Evolutionary conservation across 2,113 vertebrate genomes (phyloP).

Genomic region (Notothenia coriiceps): DNA sequence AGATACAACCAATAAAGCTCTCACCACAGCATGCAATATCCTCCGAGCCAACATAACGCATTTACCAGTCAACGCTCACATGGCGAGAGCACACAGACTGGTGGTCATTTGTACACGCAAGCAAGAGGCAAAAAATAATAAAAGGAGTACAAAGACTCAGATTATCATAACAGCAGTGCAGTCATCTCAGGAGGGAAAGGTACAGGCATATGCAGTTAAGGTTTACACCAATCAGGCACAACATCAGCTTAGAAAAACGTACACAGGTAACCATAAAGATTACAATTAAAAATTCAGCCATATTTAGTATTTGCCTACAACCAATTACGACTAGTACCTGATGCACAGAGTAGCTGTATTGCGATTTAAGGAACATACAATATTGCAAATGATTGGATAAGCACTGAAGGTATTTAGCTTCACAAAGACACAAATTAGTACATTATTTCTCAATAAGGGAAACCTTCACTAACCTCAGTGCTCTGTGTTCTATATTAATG

Average conservation of each 20-base stretch:
- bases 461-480: constrained; percentile 23
- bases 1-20: constrained; percentile 57
- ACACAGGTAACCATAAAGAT: constrained; percentile 32
- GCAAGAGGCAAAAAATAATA: constrained; percentile 39
- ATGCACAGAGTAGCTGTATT: constrained; percentile 67
- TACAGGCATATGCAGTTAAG: constrained; percentile 69
- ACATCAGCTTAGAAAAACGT: constrained; percentile 57
- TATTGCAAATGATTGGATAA: constrained; percentile 56
- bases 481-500: constrained; percentile 1
- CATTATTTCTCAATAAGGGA: constrained; percentile 26
- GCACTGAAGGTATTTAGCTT: constrained; percentile 48
- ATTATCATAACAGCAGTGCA: constrained; percentile 77
- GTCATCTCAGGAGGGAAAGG: constrained; percentile 64
- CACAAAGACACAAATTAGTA: constrained; percentile 58
- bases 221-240: constrained; percentile 74
- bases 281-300: constrained; percentile 43
- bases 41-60: constrained; percentile 48
- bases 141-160: constrained; percentile 38
- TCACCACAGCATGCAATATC: constrained; percentile 67
- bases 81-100: constrained; percentile 44
- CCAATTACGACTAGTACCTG: constrained; percentile 61
- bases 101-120: constrained; percentile 55
- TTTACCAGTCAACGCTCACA: constrained; percentile 42
- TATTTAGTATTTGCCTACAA: constrained; percentile 58
- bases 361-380: constrained; percentile 64